These are phyloP conservation scores for Callipepla californica DNA, from an alignment of 2,113 vertebrate species.

Conservation along the genomic window DNA sequence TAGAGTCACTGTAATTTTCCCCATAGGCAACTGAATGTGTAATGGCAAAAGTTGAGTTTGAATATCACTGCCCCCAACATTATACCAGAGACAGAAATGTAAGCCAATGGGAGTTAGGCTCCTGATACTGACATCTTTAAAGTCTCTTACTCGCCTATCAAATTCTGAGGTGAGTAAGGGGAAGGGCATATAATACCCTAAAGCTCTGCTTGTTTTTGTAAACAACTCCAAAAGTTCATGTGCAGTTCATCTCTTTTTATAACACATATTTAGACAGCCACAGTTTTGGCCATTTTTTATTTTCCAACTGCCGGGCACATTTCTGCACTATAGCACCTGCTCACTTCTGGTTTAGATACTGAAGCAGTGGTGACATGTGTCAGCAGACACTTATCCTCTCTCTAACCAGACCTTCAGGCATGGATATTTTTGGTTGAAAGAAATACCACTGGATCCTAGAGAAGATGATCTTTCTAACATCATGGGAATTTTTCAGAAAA, in stretches of 20 bases:
- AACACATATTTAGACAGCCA: constrained; percentile 44
- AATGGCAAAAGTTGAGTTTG: constrained; percentile 54
- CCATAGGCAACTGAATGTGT: constrained; percentile 64
- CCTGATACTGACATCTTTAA: constrained; percentile 16
- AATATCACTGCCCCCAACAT: constrained; percentile 60
- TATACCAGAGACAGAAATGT: constrained; percentile 52
- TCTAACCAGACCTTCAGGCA: constrained; percentile 49
- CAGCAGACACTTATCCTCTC: constrained; percentile 60
- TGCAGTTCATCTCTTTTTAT: constrained; percentile 68
- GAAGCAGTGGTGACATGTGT: constrained; percentile 54
- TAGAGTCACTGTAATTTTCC: constrained; percentile 57
- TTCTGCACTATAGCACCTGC: constrained; percentile 55
- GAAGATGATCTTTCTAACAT: constrained; percentile 4
- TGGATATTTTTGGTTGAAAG: constrained; percentile 60
- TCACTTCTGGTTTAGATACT: constrained; percentile 41
- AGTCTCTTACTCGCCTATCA: constrained; percentile 64
- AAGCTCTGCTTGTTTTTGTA: constrained; percentile 54
- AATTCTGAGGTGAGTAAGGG: constrained; percentile 56
- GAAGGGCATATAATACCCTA: constrained; percentile 55
- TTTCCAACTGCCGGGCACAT: constrained; percentile 32
- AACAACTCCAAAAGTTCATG: constrained; percentile 56
- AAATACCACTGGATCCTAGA: constrained; percentile 33
- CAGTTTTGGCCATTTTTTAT: constrained; percentile 44
- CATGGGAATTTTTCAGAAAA: neutral
- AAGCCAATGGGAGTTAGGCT: constrained; percentile 37